These are phyloP conservation scores for Cyanoliseus patagonus DNA, from an alignment of 2,113 vertebrate genomes.

Conservation along the genomic window DNA sequence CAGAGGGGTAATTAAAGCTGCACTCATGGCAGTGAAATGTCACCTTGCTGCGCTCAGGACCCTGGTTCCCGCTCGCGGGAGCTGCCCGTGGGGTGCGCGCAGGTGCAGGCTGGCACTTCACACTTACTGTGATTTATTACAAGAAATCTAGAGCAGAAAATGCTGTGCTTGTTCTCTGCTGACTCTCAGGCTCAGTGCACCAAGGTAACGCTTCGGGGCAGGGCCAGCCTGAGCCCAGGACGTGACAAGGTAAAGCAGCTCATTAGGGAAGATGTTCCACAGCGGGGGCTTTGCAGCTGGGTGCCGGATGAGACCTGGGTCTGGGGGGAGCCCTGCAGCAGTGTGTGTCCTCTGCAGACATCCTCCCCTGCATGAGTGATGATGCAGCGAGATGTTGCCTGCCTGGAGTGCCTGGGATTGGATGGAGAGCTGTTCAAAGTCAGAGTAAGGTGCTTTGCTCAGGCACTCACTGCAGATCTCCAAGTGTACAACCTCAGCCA, in stretches of 20 bases:
- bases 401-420: background rate
- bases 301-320: background rate
- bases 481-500: background rate
- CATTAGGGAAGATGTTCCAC: rapidly evolving
- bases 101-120: background rate
- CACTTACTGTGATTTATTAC: background rate
- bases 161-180: background rate
- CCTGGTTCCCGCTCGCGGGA: background rate
- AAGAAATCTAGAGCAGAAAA: background rate
- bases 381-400: conserved; percentile 45
- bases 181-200: background rate
- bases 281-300: background rate
- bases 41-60: conserved; percentile 7
- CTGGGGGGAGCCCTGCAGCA: conserved; percentile 1
- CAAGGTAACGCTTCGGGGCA: background rate
- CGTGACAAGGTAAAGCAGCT: background rate
- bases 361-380: conserved; percentile 10
- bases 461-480: conserved; percentile 4
- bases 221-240: background rate
- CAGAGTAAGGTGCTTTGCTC: conserved; percentile 16
- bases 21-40: background rate
- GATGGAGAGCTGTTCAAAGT: conserved; percentile 21
- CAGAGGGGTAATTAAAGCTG: background rate
- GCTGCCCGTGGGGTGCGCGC: background rate
- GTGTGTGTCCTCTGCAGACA: background rate